Evolutionary conservation across 2,888 invertebrate species (phyloP), one percentile per base, ranked within the genome.

Genomic region (Volucella bombylans): DNA sequence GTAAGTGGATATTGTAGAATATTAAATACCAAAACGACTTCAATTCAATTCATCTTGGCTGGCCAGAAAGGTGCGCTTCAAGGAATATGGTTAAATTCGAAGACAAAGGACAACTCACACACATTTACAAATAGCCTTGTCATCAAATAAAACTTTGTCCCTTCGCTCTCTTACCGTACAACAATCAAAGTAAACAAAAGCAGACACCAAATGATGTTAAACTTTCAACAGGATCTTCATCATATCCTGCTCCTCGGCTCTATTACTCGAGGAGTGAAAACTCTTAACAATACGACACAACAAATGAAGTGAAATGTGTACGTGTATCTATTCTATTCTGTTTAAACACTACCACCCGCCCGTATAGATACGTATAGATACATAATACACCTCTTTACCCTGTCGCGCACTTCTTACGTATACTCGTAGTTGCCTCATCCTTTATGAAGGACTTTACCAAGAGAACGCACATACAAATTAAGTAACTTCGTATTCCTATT

Each of bases 51-150:
- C 59, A 2, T 39, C 18, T 52, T 38, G 62, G 45, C 10, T 8
- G 23, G 9, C 54, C 12, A 55, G 52, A 62, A 31, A 41, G 31
- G 43, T 38, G n/a, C 61, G 11, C 52, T 47, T 39, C 14, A n/a
- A 59, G 39, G 73, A 61, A 72, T 67, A 67, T 62, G 78, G 50
- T 67, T 61, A 72, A 78, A 73, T 82, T 78, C 68, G 61, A 71
- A 62, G 10, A 71, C 31, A 52, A 55, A 55, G 41, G 38, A 31
- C 52, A 1, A 12, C 41, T 18, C 11, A 47, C 52, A n/a, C n/a
- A 80, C 23, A 45, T 59, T 52, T 65, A 43, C 49, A 65, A 15
- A 14, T 4, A 4, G 4, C 15, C 61, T 39, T 50, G 14, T 14
- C 49, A 11, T 10, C 11, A 45, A 38, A 8, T 52, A 54, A 18